phyloP scores from a whole-genome alignment of 1,140 invertebrate genomes.

The Drosophila pseudoobscura region DNA sequence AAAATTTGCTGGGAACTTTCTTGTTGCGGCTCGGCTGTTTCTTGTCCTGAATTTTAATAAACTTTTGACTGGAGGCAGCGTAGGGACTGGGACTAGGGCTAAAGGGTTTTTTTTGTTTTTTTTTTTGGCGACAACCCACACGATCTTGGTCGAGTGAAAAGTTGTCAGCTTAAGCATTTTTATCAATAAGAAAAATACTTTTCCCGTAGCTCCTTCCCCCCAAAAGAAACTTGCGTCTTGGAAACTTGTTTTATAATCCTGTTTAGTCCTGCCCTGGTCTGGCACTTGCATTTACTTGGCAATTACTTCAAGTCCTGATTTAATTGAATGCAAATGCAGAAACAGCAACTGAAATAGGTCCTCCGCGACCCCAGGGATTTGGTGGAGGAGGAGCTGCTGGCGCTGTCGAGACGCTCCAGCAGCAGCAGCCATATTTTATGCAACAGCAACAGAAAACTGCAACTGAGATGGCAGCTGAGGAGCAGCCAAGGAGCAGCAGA shows the following conservation, averaged over 20 bases:
- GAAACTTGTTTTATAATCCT: slow-evolving; percentile 34
- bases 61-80: slow-evolving; percentile 22
- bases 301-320: slow-evolving; percentile 47
- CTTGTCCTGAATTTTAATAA: slow-evolving; percentile 76
- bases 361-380: slow-evolving; percentile 14
- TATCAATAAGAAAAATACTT: slow-evolving; percentile 45
- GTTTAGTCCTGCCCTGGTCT: slow-evolving; percentile 1
- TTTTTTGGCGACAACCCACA: slow-evolving; percentile 13
- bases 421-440: slow-evolving; percentile 44
- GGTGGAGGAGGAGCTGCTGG: slow-evolving; percentile 4
- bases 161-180: slow-evolving; percentile 47
- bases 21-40: slow-evolving; percentile 47
- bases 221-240: slow-evolving; percentile 39
- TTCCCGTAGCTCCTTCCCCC: slow-evolving; percentile 1
- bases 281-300: slow-evolving; percentile 42
- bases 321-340: slow-evolving; percentile 49
- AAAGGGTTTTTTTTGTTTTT: slow-evolving; percentile 24
- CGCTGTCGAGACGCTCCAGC: slow-evolving; percentile 24
- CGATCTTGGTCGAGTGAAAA: slow-evolving; percentile 28
- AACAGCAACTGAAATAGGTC: slow-evolving; percentile 40
- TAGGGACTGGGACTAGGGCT: neutral
- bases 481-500: slow-evolving; percentile 13
- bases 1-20: slow-evolving; percentile 60
- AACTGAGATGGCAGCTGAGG: slow-evolving; percentile 58
- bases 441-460: slow-evolving; percentile 53